A percentile compares a stretch with the other conserved stretches of the same genome.
Conservation (phyloP, 2,113 vertebrate genomes). For the Sinocyclocheilus grahami region DNA sequence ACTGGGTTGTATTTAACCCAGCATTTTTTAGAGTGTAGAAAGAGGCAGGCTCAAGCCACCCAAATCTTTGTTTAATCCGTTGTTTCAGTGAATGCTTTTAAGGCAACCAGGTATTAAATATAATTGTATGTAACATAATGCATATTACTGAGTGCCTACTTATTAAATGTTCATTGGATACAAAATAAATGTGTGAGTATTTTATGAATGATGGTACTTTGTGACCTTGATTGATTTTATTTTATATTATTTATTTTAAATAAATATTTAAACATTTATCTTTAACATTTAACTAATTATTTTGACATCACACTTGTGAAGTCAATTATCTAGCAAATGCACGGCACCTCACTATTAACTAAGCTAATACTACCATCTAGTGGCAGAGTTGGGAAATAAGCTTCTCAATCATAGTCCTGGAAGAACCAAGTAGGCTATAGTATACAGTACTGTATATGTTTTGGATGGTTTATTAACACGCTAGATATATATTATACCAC, state of each 20-base stretch:
- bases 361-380: conserved; percentile 53
- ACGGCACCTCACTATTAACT: background rate
- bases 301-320: background rate
- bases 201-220: no score
- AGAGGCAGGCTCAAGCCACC: conserved; percentile 47
- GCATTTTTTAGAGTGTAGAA: conserved; percentile 1
- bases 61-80: conserved; percentile 63
- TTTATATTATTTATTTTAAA: background rate
- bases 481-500: background rate
- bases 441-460: background rate
- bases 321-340: background rate
- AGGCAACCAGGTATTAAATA: conserved; percentile 49
- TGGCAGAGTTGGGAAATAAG: conserved; percentile 22
- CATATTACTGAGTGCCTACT: conserved; percentile 32
- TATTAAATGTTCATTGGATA: conserved; percentile 48
- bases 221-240: conserved; percentile 13
- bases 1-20: no score
- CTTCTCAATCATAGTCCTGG: background rate
- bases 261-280: background rate
- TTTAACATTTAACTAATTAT: background rate
- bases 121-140: conserved; percentile 48
- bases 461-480: background rate
- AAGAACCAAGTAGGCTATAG: background rate
- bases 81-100: conserved; percentile 57
- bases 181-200: background rate